Conservation (phyloP, 2,888 invertebrate genomes). For the Dicyrtomina minuta region DNA sequence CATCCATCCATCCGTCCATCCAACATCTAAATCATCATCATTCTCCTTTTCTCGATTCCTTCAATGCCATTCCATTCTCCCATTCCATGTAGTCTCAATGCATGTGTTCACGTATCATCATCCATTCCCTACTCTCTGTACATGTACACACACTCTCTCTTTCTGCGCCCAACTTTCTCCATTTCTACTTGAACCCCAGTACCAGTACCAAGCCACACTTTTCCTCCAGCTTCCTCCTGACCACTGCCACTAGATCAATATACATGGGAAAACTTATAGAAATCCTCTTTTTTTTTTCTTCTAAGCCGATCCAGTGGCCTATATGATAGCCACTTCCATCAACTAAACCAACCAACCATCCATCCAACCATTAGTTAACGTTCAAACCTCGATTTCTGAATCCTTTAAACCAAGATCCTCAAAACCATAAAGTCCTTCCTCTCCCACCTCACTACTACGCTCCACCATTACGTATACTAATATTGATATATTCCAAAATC, state of each 20-base stretch:
- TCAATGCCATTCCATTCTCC: not conserved
- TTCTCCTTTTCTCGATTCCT: not conserved
- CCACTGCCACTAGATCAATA: not conserved
- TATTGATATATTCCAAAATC: too few species aligned
- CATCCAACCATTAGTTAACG: too few species aligned
- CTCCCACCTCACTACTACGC: not conserved
- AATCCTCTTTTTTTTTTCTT: not conserved
- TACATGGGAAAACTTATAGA: too few species aligned
- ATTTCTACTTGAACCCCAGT: not conserved
- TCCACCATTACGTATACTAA: not conserved
- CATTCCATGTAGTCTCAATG: not conserved
- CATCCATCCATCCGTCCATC: constrained; percentile 2
- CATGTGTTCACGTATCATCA: not conserved
- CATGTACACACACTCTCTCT: constrained; percentile 1
- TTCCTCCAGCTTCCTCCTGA: not conserved
- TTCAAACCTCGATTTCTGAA: too few species aligned
- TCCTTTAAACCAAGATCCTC: too few species aligned
- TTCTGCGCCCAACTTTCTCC: not conserved
- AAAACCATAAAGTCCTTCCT: not conserved
- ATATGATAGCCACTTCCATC: too few species aligned
- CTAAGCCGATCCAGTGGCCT: too few species aligned
- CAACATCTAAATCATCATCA: constrained; percentile 21
- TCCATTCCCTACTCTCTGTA: not conserved
- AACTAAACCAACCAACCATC: too few species aligned
- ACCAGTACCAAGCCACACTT: too few species aligned